phyloP scores from a whole-genome alignment of 1,140 invertebrate genomes.

The Drosophila kohkoa region DNA sequence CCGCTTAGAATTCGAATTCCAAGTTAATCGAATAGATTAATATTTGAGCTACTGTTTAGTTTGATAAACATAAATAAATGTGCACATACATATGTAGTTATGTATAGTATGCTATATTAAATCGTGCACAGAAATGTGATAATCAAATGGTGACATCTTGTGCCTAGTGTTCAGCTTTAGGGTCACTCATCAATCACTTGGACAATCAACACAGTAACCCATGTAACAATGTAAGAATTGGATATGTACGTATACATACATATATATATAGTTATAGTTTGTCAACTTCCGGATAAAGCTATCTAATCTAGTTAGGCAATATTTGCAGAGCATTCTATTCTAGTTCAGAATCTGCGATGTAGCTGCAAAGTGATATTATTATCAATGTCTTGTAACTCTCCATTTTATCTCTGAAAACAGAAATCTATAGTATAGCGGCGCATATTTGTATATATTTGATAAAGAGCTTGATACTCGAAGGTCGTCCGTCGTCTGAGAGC shows the following conservation, averaged over 20 bases:
- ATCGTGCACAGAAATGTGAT: slow-evolving; percentile 12
- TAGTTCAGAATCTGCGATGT: not conserved
- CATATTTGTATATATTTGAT: not conserved
- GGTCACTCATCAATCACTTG: not conserved
- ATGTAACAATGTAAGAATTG: not conserved
- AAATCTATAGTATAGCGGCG: slow-evolving; percentile 18
- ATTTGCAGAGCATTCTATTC: not conserved
- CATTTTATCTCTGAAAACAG: slow-evolving; percentile 9
- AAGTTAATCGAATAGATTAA: slow-evolving; percentile 3
- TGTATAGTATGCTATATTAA: not conserved
- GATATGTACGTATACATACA: not conserved
- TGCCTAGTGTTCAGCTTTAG: slow-evolving; percentile 6
- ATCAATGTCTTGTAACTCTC: slow-evolving; percentile 9
- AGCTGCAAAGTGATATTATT: slow-evolving; percentile 6
- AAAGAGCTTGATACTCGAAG: not conserved
- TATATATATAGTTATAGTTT: no score
- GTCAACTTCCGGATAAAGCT: slow-evolving; percentile 33
- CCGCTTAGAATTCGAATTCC: slow-evolving; percentile 7
- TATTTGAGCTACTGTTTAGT: slow-evolving; percentile 13
- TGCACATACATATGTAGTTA: slow-evolving; percentile 17
- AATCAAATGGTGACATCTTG: slow-evolving; percentile 28
- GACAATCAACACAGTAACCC: not conserved
- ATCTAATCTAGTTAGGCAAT: slow-evolving; percentile 20
- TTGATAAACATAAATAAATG: not conserved
- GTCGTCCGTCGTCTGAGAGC: not conserved